These are phyloP conservation scores for Lineus longissimus DNA, from an alignment of 1,140 invertebrate species.

Conservation along the genomic window DNA sequence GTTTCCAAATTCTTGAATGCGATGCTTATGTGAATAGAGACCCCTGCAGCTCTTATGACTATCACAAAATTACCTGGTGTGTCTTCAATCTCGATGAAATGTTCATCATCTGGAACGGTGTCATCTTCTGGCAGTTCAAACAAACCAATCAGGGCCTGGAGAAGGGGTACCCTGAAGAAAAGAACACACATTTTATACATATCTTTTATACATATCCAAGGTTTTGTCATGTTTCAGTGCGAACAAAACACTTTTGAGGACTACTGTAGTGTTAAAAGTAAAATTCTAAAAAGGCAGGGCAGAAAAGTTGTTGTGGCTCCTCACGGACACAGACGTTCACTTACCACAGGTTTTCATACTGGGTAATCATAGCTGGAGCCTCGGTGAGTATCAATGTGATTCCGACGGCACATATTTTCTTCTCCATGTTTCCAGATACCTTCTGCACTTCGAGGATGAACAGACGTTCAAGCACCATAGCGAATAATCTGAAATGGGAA, in stretches of 20 bases:
- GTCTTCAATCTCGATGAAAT: conserved; percentile 83
- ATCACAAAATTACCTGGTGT: no score
- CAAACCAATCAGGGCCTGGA: conserved; percentile 74
- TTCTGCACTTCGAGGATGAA: conserved; percentile 82
- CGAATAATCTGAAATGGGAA: conserved; percentile 75
- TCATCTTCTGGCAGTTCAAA: conserved; percentile 87
- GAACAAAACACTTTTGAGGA: not conserved
- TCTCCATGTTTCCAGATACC: conserved; percentile 73
- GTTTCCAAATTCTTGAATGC: not conserved
- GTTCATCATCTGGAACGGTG: conserved; percentile 73
- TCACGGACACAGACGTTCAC: conserved; percentile 16
- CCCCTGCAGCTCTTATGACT: no score
- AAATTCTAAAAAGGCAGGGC: no score
- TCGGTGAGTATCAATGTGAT: conserved; percentile 81
- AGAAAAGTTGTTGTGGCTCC: no score
- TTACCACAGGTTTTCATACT: conserved; percentile 67
- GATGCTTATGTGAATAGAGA: no score
- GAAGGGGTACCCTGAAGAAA: conserved; percentile 56
- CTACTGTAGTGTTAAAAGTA: no score
- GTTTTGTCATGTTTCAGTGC: not conserved
- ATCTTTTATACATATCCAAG: not conserved
- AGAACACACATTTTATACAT: conserved; percentile 9
- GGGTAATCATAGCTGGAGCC: conserved; percentile 62
- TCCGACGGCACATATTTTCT: conserved; percentile 85
- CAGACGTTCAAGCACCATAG: conserved; percentile 86